A percentile compares a stretch with the other conserved stretches of the same genome.
Conservation (phyloP, 37 sponge, comb jelly and placozoan genomes). For the Chondrilla cf. caribensis region DNA sequence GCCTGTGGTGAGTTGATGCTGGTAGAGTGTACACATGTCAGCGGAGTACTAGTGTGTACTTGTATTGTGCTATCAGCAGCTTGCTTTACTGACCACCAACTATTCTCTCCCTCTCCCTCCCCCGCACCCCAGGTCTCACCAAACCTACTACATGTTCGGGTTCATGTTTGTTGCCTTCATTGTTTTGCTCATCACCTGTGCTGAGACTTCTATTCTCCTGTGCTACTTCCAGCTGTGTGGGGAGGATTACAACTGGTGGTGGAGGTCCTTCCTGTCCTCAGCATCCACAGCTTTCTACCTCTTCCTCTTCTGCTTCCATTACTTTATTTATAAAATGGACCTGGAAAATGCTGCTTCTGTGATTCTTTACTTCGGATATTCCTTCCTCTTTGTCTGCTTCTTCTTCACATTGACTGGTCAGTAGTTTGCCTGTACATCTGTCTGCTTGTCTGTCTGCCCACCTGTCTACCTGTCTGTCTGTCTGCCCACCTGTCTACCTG, state of each 20-base stretch:
- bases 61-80: too few species aligned
- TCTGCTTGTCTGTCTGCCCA: not conserved
- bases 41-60: not conserved
- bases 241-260: constrained; percentile 99
- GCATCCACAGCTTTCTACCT: constrained; percentile 66
- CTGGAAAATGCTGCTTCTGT: constrained; percentile 75
- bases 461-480: not conserved
- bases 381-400: constrained; percentile 77
- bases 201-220: constrained; percentile 90
- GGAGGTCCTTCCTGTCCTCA: constrained; percentile 95
- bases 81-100: too few species aligned
- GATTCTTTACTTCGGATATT: constrained; percentile 97
- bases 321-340: constrained; percentile 76
- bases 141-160: constrained; percentile 99
- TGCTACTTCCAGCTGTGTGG: constrained; percentile 99
- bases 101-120: not conserved
- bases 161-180: constrained; percentile 93
- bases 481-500: not conserved
- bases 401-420: constrained; percentile 91
- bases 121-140: constrained; percentile 75
- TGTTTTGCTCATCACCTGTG: constrained; percentile 82
- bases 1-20: constrained; percentile 90
- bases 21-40: not conserved
- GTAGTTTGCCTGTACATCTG: too few species aligned
- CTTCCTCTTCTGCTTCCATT: constrained; percentile 87